Evolutionary conservation across 2,888 invertebrate genomes (phyloP), one percentile per base, ranked within the genome.

Genomic region (Tiliacea citrago): DNA sequence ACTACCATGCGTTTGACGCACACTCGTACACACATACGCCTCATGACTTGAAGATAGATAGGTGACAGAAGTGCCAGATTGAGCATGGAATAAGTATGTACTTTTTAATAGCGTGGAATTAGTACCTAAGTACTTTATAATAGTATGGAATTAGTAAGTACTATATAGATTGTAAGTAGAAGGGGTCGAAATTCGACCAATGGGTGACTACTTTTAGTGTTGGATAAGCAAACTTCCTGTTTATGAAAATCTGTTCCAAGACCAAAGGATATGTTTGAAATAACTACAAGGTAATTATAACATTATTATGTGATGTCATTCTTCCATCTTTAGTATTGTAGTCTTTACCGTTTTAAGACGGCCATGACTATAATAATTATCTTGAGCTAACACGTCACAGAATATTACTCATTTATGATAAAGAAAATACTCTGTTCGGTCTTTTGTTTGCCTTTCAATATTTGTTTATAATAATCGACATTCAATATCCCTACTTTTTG

Each of bases 391-490:
- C 55, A 63, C 58, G 47, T 72, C 57, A 51, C 7, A 16, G 3
- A 42, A 35, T 55, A 45, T 66, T 45, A 60, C 18, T 61, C 45
- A 69, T 66, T 57, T 47, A 51, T 39, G 6, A 61, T 51, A 53
- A 57, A 69, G 13, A 62, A 61, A 58, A 49, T 63, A 24, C 10
- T 45, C 62, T 68, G n/a, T 24, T 49, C 1, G 29, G 16, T n/a
- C 16, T 58, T 55, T 71, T 67, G 51, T 35, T 49, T 18, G 21
- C 21, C 12, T 66, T 65, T 2, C 5, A 35, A 55, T 49, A 60
- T 39, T 66, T 57, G 61, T 79, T 79, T 83, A 68, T 68, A 68
- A 73, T 83, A 79, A 81, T 79, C 58, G 68, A 68, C 39, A 51
- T 83, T 74, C 55, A 80, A 70, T 71, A 49, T 58, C 45, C 55